Base-by-base conservation (phyloP, 2,888 invertebrate species). In the Hybos culiciformis region DNA sequence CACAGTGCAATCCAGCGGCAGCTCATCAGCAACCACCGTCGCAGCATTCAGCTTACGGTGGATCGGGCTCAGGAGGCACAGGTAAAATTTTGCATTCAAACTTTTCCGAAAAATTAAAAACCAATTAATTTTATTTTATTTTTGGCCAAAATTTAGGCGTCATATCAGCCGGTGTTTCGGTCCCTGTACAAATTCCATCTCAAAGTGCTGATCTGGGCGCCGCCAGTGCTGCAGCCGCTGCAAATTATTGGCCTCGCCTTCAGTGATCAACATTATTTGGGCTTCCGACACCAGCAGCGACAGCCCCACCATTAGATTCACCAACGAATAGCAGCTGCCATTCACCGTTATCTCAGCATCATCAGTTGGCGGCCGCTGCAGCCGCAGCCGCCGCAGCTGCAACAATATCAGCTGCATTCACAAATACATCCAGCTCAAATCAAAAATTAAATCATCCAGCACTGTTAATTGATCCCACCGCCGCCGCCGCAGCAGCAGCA, bases 101-200 rank as follows among this genome's bases (percentile, higher is more conserved):
- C 29, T 14, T 31, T 31, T 29, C 29, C 4, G 4, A 5, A n/a
- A 6, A n/a, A 32, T 36, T 12, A 26, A 26, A 26, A 26, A 21
- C n/a, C n/a, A n/a, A n/a, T n/a, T n/a, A n/a, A 14, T 31, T 31
- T 31, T 31, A 4, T 31, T 31, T 31, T 31, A 4, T 31, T n/a
- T 31, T 8, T 31, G 31, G 11, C 6, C 20, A 20, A 20, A 4
- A 32, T n/a, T 15, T 4, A 36, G 36, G 36, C 14, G 36, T 36
- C 14, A 36, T 36, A 36, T 92, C 92, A 37, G 88, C 93, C 2
- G 93, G 93, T 17, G 90, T 94, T 39, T 92, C 92, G 6, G 93
- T 94, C 20, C 93, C 93, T 14, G 82, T 94, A 49, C 92, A 93
- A 53, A 91, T 93, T 39, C 90, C 92, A 11, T 90, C 91, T 20